These are phyloP conservation scores for Acleris holmiana DNA, from an alignment of 2,888 invertebrate genomes.

Conservation along the genomic window DNA sequence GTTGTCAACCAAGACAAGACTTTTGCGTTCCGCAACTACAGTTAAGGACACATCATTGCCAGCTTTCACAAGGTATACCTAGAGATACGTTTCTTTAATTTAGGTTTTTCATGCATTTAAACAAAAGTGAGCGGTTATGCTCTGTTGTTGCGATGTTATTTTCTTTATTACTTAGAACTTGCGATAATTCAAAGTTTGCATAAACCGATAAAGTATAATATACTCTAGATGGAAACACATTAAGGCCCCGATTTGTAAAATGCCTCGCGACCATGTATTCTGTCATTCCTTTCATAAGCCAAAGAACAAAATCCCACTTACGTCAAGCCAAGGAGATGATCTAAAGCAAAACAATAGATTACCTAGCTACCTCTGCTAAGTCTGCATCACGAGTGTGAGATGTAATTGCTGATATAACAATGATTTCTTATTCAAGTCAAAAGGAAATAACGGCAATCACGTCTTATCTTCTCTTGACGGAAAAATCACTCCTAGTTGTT, in stretches of 20 bases:
- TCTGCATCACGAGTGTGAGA: conserved; percentile 32
- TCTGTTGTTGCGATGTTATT: no score
- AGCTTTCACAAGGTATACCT: no score
- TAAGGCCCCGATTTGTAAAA: background rate
- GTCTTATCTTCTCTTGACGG: conserved; percentile 56
- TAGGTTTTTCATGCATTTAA: no score
- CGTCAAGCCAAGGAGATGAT: conserved; percentile 32
- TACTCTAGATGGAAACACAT: no score
- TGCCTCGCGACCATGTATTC: background rate
- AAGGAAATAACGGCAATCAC: conserved; percentile 57
- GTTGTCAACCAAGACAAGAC: no score
- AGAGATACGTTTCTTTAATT: no score
- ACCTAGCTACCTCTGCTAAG: conserved; percentile 23
- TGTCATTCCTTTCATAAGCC: conserved; percentile 1
- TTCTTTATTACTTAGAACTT: no score
- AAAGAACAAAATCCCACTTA: conserved; percentile 21
- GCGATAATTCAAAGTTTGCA: no score
- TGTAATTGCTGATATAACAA: conserved; percentile 49
- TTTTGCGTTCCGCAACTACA: no score
- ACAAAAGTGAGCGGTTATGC: no score
- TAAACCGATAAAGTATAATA: no score
- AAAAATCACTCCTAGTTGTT: conserved; percentile 48
- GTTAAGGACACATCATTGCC: no score
- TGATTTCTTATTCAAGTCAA: conserved; percentile 58
- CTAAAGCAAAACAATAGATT: conserved; percentile 34